Conservation (phyloP, 2,113 vertebrate genomes). For the Tragelaphus scriptus region DNA sequence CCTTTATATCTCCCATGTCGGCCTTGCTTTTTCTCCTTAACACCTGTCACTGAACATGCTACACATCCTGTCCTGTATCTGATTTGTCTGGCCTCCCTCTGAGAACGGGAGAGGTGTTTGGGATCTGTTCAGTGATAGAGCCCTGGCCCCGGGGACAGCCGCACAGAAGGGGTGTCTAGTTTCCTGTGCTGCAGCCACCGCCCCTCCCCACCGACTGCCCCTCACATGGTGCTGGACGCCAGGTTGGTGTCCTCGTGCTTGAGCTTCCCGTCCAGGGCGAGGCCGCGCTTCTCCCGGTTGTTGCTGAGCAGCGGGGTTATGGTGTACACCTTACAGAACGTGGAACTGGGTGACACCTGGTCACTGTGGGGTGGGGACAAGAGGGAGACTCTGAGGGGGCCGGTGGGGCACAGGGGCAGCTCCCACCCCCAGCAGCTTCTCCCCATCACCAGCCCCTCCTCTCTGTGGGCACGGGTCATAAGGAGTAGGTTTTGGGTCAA, state of each 20-base stretch:
- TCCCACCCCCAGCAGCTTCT: neutral
- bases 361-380: slow-evolving; percentile 76
- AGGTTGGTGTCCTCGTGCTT: slow-evolving; percentile 95
- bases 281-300: slow-evolving; percentile 91
- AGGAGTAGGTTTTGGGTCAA: neutral
- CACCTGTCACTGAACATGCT: neutral
- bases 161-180: neutral
- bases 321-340: slow-evolving; percentile 93
- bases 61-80: neutral
- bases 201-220: neutral
- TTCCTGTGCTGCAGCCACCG: neutral
- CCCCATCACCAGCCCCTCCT: neutral
- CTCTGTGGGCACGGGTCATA: neutral
- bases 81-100: neutral
- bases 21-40: neutral
- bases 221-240: slow-evolving; percentile 93
- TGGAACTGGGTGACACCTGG: slow-evolving; percentile 91
- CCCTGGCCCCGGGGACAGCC: neutral
- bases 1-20: neutral
- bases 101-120: neutral
- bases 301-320: slow-evolving; percentile 89
- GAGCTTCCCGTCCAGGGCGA: slow-evolving; percentile 91
- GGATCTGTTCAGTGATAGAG: neutral
- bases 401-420: neutral
- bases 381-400: neutral